Evolutionary conservation across 2,797 vertebrate genomes (phyloP).

Genomic region (Leucoraja ocellata): DNA sequence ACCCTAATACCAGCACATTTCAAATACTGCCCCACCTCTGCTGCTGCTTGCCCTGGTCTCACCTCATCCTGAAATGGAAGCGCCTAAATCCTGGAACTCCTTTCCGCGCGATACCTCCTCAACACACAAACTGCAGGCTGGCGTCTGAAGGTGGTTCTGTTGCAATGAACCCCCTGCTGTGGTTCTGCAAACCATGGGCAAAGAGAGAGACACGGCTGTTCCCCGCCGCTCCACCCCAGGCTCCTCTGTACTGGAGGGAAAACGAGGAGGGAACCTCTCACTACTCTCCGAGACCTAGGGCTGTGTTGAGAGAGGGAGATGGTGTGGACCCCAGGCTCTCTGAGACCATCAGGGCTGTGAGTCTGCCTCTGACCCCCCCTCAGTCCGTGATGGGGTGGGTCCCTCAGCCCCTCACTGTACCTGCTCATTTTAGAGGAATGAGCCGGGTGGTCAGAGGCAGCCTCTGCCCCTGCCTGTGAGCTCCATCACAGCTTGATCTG

Average conservation of each 20-base stretch:
- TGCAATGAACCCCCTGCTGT: neutral
- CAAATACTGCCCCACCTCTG: neutral
- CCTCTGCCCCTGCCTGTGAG: too few species aligned
- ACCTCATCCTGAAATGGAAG: neutral
- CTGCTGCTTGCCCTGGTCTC: too few species aligned
- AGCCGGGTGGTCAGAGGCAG: neutral
- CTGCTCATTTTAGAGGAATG: too few species aligned
- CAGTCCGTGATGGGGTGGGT: too few species aligned
- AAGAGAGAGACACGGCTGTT: neutral
- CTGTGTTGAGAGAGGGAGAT: too few species aligned
- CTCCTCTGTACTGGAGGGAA: too few species aligned
- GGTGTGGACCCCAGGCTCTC: too few species aligned
- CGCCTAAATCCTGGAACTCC: neutral
- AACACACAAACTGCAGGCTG: neutral
- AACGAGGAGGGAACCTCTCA: too few species aligned
- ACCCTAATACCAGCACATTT: neutral
- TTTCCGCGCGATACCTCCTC: neutral
- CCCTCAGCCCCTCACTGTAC: too few species aligned
- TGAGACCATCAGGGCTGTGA: too few species aligned
- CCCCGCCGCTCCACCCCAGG: neutral
- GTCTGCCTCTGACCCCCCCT: too few species aligned
- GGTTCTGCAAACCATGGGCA: neutral
- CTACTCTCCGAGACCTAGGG: too few species aligned
- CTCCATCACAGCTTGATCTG: neutral
- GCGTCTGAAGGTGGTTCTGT: neutral